phyloP scores from a whole-genome alignment of 2,888 invertebrate species.

The Agrochola lota region DNA sequence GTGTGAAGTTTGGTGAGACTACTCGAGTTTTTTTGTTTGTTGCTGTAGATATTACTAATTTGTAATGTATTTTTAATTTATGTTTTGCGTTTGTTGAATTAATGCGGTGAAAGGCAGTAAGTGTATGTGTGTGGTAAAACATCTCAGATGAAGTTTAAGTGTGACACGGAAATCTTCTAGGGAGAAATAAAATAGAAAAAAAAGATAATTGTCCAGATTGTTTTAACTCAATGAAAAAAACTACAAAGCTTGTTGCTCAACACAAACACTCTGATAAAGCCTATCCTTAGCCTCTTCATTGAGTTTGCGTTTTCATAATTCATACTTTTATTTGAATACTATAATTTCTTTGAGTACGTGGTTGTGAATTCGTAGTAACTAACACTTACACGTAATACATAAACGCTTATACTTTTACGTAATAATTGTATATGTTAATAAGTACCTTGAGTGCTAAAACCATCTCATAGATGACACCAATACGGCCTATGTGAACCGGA shows the following conservation, averaged over 20 bases:
- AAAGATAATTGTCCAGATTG: neutral
- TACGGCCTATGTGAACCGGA: slow-evolving; percentile 44
- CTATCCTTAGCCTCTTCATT: neutral
- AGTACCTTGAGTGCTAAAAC: slow-evolving; percentile 31
- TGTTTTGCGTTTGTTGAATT: slow-evolving; percentile 3
- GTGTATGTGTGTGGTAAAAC: neutral
- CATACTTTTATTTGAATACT: neutral
- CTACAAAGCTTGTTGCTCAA: neutral
- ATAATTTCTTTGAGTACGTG: slow-evolving; percentile 7
- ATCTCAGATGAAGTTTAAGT: neutral
- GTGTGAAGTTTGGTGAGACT: neutral
- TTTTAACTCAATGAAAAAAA: neutral
- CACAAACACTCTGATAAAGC: neutral
- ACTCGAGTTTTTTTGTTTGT: neutral
- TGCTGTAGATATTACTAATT: neutral
- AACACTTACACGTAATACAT: slow-evolving; percentile 27
- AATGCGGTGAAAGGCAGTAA: slow-evolving; percentile 11
- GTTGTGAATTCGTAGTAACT: slow-evolving; percentile 5
- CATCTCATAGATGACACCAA: slow-evolving; percentile 50
- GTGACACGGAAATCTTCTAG: neutral
- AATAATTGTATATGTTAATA: slow-evolving; percentile 39
- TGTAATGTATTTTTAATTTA: slow-evolving; percentile 34
- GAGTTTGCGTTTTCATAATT: neutral
- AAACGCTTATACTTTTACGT: slow-evolving; percentile 33
- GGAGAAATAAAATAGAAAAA: neutral